These are phyloP conservation scores for Phymatocera aterrima DNA, from an alignment of 2,888 invertebrate genomes.

Conservation along the genomic window DNA sequence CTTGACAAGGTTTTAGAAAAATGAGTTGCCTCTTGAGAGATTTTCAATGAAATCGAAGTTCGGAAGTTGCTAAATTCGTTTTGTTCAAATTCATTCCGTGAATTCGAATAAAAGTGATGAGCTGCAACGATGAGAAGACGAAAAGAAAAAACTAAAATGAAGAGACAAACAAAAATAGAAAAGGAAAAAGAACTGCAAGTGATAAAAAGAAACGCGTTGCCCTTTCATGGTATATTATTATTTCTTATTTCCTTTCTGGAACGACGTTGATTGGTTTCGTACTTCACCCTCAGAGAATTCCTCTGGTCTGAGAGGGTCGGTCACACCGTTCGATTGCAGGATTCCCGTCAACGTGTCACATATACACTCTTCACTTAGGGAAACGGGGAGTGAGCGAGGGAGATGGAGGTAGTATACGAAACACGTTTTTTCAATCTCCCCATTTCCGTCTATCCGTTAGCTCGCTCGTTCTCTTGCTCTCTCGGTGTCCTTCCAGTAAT, in stretches of 20 bases:
- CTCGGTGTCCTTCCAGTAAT: constrained; percentile 35
- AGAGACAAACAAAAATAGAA: not conserved
- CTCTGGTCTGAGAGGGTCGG: not conserved
- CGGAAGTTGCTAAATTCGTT: too few species aligned
- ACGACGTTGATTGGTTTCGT: constrained; percentile 24
- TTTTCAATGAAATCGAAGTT: too few species aligned
- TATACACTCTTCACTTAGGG: constrained; percentile 18
- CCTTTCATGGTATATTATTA: constrained; percentile 10
- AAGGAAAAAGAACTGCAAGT: not conserved
- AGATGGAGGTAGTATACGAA: not conserved
- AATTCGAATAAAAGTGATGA: too few species aligned
- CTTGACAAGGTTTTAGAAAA: too few species aligned
- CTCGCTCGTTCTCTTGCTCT: not conserved
- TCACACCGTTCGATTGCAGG: constrained; percentile 2
- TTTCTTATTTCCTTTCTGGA: constrained; percentile 16
- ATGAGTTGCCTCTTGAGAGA: too few species aligned
- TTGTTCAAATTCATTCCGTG: too few species aligned
- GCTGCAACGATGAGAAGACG: too few species aligned
- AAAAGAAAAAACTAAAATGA: too few species aligned
- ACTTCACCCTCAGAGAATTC: not conserved
- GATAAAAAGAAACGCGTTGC: not conserved
- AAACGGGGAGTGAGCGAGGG: constrained; percentile 19
- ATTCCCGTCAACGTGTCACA: constrained; percentile 21
- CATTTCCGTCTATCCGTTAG: constrained; percentile 63
- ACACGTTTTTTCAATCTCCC: constrained; percentile 72